These are phyloP conservation scores for Neoitamus cyanurus DNA, from an alignment of 2,888 invertebrate species.

Conservation along the genomic window DNA sequence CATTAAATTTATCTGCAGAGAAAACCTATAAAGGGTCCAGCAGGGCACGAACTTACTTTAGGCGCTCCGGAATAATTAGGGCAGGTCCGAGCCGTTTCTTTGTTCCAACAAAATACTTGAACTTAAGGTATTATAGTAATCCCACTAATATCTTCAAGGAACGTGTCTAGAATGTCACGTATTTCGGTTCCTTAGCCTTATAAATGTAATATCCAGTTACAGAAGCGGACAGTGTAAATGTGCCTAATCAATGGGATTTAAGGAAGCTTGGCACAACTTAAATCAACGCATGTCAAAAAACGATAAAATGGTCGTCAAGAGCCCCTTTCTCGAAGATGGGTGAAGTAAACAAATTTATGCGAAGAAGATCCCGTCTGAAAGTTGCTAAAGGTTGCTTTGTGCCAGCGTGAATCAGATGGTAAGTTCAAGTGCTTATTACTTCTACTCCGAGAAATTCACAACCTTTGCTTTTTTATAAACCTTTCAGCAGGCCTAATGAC, in stretches of 20 bases:
- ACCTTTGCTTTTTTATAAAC: not conserved
- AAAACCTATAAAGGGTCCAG: not conserved
- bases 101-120: not conserved
- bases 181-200: not conserved
- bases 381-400: not conserved
- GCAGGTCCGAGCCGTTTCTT: not conserved
- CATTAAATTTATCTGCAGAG: not conserved
- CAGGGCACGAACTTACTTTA: not conserved
- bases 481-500: not conserved
- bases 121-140: conserved; percentile 17
- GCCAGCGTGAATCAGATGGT: not conserved
- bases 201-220: not conserved
- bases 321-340: not conserved
- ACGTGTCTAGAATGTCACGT: not conserved
- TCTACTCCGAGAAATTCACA: not conserved
- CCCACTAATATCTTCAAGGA: conserved; percentile 29
- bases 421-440: not conserved
- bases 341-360: not conserved
- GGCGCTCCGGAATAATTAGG: not conserved
- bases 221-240: not conserved
- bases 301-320: not conserved
- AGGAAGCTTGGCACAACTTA: not conserved
- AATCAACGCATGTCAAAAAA: not conserved
- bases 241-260: conserved; percentile 23
- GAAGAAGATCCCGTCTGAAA: not conserved